Evolutionary conservation across 2,797 vertebrate species (phyloP).

Genomic region (Pantherophis vulpinus): DNA sequence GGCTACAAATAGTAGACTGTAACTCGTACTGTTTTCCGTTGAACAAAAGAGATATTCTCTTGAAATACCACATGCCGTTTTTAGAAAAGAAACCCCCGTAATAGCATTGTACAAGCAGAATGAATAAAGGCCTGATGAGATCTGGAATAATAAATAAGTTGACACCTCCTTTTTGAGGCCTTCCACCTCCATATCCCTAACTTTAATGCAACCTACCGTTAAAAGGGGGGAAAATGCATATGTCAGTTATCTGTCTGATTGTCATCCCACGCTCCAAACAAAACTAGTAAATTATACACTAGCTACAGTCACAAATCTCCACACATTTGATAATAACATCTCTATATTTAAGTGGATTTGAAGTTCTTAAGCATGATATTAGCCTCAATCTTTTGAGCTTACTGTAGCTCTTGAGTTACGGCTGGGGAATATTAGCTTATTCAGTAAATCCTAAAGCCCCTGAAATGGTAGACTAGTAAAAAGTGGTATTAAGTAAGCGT

Average conservation of each 20-base stretch:
- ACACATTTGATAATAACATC: constrained; percentile 42
- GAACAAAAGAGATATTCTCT: constrained; percentile 10
- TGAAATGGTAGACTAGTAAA: constrained; percentile 34
- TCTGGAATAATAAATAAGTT: constrained; percentile 30
- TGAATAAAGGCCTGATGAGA: constrained; percentile 41
- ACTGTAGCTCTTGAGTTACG: constrained; percentile 59
- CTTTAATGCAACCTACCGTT: constrained; percentile 17
- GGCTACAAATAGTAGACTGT: neutral
- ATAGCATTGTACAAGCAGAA: constrained; percentile 36
- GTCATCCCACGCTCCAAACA: constrained; percentile 58
- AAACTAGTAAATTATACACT: constrained; percentile 53
- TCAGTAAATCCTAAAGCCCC: constrained; percentile 50
- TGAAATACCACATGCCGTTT: constrained; percentile 4
- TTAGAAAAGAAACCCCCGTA: constrained; percentile 19
- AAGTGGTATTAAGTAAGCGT: constrained; percentile 58
- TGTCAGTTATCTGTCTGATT: constrained; percentile 66
- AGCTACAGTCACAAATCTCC: constrained; percentile 56
- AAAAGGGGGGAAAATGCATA: constrained; percentile 44
- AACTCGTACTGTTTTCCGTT: neutral
- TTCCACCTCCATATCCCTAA: neutral
- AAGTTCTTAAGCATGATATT: constrained; percentile 46
- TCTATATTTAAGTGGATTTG: constrained; percentile 50
- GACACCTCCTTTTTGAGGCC: constrained; percentile 42
- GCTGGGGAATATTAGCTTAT: constrained; percentile 50
- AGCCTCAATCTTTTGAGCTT: constrained; percentile 35